phyloP scores from a whole-genome alignment of 2,113 vertebrate species.

The Pteropus alecto region DNA sequence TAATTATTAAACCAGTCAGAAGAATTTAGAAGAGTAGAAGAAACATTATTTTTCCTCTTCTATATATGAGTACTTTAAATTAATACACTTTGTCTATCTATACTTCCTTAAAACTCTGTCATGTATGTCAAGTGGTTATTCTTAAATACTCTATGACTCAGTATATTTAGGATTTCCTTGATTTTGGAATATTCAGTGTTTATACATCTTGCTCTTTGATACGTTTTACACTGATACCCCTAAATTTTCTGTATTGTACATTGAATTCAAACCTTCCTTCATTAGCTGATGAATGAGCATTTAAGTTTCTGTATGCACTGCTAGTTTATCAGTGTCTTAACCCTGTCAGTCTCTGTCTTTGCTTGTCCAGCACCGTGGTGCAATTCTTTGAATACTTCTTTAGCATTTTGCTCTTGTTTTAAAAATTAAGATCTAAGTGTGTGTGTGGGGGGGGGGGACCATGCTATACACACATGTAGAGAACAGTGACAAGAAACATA shows the following conservation, averaged over 20 bases:
- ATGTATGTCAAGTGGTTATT: background rate
- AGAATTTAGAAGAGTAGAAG: background rate
- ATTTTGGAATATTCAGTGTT: background rate
- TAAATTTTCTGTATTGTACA: background rate
- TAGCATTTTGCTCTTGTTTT: constrained; percentile 47
- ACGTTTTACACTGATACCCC: background rate
- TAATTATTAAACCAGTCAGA: background rate
- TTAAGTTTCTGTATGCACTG: background rate
- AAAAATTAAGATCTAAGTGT: background rate
- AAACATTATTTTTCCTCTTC: background rate
- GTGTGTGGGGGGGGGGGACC: too few species aligned
- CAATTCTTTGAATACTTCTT: background rate
- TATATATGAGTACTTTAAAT: background rate
- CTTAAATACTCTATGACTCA: background rate
- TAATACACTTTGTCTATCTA: background rate
- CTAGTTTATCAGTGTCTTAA: background rate
- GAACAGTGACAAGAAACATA: background rate
- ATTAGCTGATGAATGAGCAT: background rate
- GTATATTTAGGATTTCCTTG: background rate
- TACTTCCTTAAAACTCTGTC: background rate
- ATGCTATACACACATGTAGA: too few species aligned
- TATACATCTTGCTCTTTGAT: background rate
- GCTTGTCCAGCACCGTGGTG: background rate
- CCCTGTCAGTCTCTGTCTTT: background rate
- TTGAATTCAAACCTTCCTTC: background rate